Base-by-base conservation (phyloP, 2,797 vertebrate species). In the Meriones psammophilus region DNA sequence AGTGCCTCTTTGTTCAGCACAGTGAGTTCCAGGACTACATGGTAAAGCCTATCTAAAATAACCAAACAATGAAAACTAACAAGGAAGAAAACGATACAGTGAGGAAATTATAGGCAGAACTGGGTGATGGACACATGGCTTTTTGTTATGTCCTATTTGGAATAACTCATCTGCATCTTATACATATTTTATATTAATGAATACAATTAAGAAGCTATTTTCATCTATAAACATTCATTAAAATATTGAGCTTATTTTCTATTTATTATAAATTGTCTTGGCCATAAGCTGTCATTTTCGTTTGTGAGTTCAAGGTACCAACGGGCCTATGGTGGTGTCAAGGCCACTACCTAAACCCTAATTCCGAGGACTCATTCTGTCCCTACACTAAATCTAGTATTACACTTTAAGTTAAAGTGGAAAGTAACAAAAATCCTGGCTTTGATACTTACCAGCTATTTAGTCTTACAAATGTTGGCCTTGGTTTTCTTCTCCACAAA, bases 401-500 rank as follows among this genome's bases (percentile, higher is more conserved):
- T 54, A 76, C 10, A 56, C 18, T 60, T 13, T 22, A 6, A 12
- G 15, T 60, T 54, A 69, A 78, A 71, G 77, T 13, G 1, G 5
- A 71, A n/a, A 26, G 24, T 28, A 76, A 80, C n/a, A 60, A 33
- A 8, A 64, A 5, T 54, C 22, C 28, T 36, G 62, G 13, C 26
- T 64, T 62, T 64, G 24, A 62, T 26, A 39, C 74, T 76, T 94
- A 79, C 12, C 39, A 58, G 68, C 18, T 66, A 6, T 80, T 64
- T 0, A 12, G 1, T 62, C 36, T 88, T 76, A n/a, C 74, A 20
- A 91, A n/a, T 60, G 17, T 83, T 66, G 17, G 50, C 7, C 66
- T 97, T 69, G 24, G 56, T 89, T 80, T 95, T 86, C 68, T 93
- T 33, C 13, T 24, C 60, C 46, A 66, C 20, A 89, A 79, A 73